A percentile compares a stretch with the other conserved stretches of the same genome.
These are phyloP conservation scores for Crotalus viridis DNA, from an alignment of 2,113 vertebrate species.

Conservation along the genomic window DNA sequence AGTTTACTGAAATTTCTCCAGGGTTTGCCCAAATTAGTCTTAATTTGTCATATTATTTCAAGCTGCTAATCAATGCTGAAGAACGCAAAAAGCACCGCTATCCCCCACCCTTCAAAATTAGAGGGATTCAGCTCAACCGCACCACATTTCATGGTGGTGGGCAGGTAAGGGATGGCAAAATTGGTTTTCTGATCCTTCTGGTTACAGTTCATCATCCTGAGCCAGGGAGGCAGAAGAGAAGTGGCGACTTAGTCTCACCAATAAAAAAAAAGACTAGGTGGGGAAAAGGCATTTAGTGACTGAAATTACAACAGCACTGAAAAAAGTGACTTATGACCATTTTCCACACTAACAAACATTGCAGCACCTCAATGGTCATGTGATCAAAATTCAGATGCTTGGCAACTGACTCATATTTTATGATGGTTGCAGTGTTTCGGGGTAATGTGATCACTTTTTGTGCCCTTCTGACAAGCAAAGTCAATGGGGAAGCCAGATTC, in stretches of 20 bases:
- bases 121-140: not conserved
- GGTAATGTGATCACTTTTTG: no score
- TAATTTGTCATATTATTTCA: slow-evolving; percentile 30
- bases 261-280: not conserved
- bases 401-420: no score
- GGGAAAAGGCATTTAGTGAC: not conserved
- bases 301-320: no score
- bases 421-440: no score
- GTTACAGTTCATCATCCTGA: not conserved
- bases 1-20: slow-evolving; percentile 32
- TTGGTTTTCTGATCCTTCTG: not conserved
- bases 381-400: no score
- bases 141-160: not conserved
- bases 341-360: no score
- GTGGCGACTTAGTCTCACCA: not conserved
- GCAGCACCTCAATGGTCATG: no score
- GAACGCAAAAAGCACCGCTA: not conserved
- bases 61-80: not conserved
- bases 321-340: no score
- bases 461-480: no score
- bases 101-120: not conserved
- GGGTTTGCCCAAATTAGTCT: slow-evolving; percentile 38
- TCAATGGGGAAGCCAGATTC: no score
- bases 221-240: slow-evolving; percentile 22
- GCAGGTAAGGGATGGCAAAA: not conserved